A percentile compares a stretch with the other conserved stretches of the same genome.
These are phyloP conservation scores for Iguana delicatissima DNA, from an alignment of 2,797 vertebrate genomes.

Conservation along the genomic window DNA sequence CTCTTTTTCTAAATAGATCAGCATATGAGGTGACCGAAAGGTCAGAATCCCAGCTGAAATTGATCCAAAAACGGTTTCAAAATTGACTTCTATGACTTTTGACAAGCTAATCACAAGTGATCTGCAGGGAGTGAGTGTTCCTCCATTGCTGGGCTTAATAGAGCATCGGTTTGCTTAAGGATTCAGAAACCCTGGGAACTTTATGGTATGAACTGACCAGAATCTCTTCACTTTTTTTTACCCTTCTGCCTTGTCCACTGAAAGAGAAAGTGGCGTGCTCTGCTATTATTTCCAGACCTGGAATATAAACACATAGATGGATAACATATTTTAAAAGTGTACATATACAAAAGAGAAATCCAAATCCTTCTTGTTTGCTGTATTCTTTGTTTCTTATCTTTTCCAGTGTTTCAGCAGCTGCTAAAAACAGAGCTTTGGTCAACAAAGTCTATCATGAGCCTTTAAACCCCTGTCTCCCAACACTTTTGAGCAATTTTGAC, in stretches of 20 bases:
- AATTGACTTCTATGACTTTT: neutral
- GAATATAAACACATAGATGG: neutral
- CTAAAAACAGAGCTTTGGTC: conserved; percentile 51
- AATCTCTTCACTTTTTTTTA: too few relatives aligned
- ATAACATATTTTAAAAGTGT: neutral
- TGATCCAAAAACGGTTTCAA: neutral
- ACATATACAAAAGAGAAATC: neutral
- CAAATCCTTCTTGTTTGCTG: neutral
- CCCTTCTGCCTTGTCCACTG: neutral
- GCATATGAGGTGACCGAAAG: neutral
- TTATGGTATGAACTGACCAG: neutral
- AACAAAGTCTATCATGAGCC: conserved; percentile 21
- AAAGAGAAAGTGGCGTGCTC: neutral
- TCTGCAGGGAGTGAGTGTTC: neutral
- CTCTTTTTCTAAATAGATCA: neutral
- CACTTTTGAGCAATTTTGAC: conserved; percentile 8
- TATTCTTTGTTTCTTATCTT: neutral
- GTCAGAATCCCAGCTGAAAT: neutral
- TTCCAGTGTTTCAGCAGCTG: neutral
- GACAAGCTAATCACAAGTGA: neutral
- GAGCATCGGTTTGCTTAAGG: neutral
- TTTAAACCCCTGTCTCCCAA: neutral
- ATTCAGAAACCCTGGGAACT: neutral
- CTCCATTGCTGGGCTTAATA: neutral
- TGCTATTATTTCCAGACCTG: neutral